Conservation (phyloP, 2,888 invertebrate genomes). For the Lacanobia wlatinum region DNA sequence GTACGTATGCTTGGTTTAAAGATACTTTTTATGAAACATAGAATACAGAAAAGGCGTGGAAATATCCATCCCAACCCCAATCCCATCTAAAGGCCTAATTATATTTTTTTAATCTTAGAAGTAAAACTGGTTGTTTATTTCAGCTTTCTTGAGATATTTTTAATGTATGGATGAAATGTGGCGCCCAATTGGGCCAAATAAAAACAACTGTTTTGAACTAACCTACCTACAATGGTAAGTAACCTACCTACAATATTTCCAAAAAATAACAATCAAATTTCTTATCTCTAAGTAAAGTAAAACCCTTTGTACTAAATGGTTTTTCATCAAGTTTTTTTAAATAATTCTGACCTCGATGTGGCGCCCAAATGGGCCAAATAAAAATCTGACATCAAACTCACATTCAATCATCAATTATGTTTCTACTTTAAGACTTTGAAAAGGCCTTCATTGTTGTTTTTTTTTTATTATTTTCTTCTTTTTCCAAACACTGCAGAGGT, state of each 20-base stretch:
- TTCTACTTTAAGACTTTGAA: too few species aligned
- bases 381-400: not conserved
- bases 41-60: not conserved
- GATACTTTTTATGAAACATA: not conserved
- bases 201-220: too few species aligned
- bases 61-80: not conserved
- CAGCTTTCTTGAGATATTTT: too few species aligned
- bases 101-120: not conserved
- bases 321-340: not conserved
- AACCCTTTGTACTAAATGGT: too few species aligned
- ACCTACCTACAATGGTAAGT: too few species aligned
- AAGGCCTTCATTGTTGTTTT: not conserved
- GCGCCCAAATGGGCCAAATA: slow-evolving; percentile 1
- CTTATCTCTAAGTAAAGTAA: too few species aligned
- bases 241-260: too few species aligned
- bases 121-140: too few species aligned
- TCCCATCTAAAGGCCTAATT: not conserved
- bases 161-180: not conserved
- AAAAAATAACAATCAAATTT: too few species aligned
- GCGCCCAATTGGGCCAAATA: too few species aligned
- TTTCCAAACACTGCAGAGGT: not conserved
- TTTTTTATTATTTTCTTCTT: not conserved
- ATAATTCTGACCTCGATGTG: not conserved
- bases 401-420: too few species aligned
- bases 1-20: slow-evolving; percentile 8